Base-by-base conservation (phyloP, 2,797 vertebrate species). In the Clamator glandarius region DNA sequence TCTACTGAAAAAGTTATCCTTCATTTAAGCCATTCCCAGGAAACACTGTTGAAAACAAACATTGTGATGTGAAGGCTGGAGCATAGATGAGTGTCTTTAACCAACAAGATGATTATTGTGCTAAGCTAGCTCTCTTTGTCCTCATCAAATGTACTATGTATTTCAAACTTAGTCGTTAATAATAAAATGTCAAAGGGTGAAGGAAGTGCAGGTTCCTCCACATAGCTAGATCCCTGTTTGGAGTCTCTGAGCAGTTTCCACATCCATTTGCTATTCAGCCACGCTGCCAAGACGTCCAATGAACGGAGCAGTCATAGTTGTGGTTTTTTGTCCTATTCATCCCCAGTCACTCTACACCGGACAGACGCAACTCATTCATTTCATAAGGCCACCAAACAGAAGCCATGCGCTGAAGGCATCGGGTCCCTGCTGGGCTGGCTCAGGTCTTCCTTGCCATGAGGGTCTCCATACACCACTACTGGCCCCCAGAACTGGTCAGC, bases 181-280 rank as follows among this genome's bases (percentile, higher is more conserved):
- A 84, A 84, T 70, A 51, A 96, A 97, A 96, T 97, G 94, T 82
- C 95, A 92, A 91, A 94, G 89, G 91, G 90, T 28, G 84, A 90
- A 94, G 95, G 95, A 96, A 96, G 95, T 96, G 91, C 87, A 93
- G 92, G 95, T 95, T 96, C 91, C 70, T 92, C 91, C 64, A 25
- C 88, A 94, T 54, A 90, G 93, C 85, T 64, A 35, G 61, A 46
- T 58, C 91, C 95, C 91, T 96, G 90, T 95, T 93, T 73, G 80
- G 90, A 95, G 36, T 62, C 90, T 92, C 90, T 70, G 19, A 91
- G 92, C 63, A 70, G 48, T 94, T 97, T 96, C 92, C 92, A 92
- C 83, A 89, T 90, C 91, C 89, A 63, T 90, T 96, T 93, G 67
- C 52, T 93, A 92, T 96, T 96, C 93, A 92, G 70, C 82, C 85